phyloP scores from a whole-genome alignment of 1,140 invertebrate species.

The Melanaphis sacchari region DNA sequence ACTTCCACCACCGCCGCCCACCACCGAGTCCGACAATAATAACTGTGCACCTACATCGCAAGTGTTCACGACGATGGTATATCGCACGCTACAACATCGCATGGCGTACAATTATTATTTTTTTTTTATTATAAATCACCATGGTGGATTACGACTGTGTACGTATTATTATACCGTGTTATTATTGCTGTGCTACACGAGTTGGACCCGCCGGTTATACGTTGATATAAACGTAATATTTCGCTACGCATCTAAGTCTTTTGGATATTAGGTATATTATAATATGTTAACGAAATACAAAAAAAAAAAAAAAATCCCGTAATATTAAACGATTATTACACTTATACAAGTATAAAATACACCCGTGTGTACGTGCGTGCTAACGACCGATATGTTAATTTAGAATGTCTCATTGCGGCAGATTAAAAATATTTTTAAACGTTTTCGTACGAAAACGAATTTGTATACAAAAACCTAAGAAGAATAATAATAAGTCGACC shows the following conservation, averaged over 20 bases:
- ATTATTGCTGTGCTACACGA: background rate
- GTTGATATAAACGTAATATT: background rate
- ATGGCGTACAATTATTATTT: background rate
- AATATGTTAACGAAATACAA: background rate
- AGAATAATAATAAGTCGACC: background rate
- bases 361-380: background rate
- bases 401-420: background rate
- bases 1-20: too few species aligned
- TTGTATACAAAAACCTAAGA: background rate
- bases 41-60: too few species aligned
- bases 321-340: background rate
- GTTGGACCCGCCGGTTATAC: background rate
- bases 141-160: background rate
- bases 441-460: background rate
- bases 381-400: slow-evolving; percentile 39
- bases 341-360: background rate
- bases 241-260: background rate
- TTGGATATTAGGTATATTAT: too few species aligned
- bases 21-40: background rate
- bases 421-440: background rate
- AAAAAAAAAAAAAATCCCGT: background rate
- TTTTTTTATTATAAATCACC: background rate
- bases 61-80: too few species aligned
- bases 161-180: background rate
- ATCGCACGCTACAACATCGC: too few species aligned